Evolutionary conservation across 1,140 invertebrate genomes (phyloP).

Genomic region (Atta colombica): DNA sequence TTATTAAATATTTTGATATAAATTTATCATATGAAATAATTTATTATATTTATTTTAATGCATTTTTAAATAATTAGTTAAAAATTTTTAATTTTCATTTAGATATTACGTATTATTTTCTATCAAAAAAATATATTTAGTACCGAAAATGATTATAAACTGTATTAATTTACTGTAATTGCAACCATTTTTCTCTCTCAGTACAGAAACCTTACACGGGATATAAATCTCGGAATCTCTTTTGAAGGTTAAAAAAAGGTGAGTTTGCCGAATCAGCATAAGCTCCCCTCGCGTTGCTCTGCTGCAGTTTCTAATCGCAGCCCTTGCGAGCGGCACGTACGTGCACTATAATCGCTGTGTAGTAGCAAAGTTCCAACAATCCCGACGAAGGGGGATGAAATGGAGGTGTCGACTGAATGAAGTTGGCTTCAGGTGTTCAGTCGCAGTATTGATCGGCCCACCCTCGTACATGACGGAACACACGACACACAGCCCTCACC

Average conservation of each 20-base stretch:
- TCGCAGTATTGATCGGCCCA: conserved; percentile 83
- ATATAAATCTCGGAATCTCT: not conserved
- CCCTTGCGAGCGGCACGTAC: not conserved
- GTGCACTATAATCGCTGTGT: conserved; percentile 58
- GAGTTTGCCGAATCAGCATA: not conserved
- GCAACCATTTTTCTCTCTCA: no score
- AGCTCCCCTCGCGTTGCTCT: not conserved
- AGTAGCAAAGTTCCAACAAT: conserved; percentile 50
- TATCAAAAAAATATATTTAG: no score
- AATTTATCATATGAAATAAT: no score
- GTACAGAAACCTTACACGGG: not conserved
- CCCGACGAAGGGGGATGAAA: not conserved
- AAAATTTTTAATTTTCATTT: no score
- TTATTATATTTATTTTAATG: no score
- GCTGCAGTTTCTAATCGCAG: conserved; percentile 19
- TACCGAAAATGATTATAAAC: no score
- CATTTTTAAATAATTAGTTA: no score
- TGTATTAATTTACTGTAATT: no score
- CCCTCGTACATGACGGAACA: conserved; percentile 72
- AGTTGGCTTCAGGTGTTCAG: conserved; percentile 78
- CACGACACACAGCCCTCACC: conserved; percentile 50
- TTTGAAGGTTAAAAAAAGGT: not conserved
- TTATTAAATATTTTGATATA: no score
- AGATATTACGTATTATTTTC: no score
- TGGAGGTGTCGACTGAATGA: conserved; percentile 80